phyloP scores from a whole-genome alignment of 1,140 invertebrate genomes.

The Uloborus diversus region DNA sequence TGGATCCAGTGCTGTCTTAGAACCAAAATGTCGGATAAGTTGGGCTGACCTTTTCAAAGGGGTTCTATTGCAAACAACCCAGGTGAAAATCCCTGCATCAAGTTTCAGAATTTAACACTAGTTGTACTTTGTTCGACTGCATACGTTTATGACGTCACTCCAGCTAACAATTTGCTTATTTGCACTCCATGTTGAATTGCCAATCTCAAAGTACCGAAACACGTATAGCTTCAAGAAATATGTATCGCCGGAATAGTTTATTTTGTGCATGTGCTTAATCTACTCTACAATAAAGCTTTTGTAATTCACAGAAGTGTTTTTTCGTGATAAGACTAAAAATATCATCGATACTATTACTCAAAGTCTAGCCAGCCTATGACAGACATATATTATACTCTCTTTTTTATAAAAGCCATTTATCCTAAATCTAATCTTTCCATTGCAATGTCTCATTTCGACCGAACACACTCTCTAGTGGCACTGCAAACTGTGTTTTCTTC shows the following conservation, averaged over 20 bases:
- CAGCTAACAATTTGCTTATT: too few species aligned
- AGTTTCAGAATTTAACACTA: too few species aligned
- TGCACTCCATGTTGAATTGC: too few species aligned
- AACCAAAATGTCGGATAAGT: too few species aligned
- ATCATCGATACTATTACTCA: conserved; percentile 13
- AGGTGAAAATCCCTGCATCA: too few species aligned
- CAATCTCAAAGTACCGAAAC: too few species aligned
- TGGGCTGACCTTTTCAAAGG: too few species aligned
- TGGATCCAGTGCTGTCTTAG: too few species aligned
- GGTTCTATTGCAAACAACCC: too few species aligned
- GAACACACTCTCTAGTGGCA: conserved; percentile 6
- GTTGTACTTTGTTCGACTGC: too few species aligned
- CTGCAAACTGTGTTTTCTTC: background rate
- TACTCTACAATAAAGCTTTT: background rate
- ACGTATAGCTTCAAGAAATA: background rate
- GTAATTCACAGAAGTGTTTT: conserved; percentile 23
- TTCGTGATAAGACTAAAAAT: conserved; percentile 20
- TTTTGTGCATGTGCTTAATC: background rate
- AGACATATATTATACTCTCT: conserved; percentile 17
- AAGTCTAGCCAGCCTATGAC: conserved; percentile 7
- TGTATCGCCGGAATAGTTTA: background rate
- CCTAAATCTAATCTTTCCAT: conserved; percentile 22
- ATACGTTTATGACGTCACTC: too few species aligned
- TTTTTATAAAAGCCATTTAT: conserved; percentile 24
- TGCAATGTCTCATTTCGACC: conserved; percentile 19